phyloP scores from a whole-genome alignment of 2,888 invertebrate species.

The Rhagophthalmus giganteus region DNA sequence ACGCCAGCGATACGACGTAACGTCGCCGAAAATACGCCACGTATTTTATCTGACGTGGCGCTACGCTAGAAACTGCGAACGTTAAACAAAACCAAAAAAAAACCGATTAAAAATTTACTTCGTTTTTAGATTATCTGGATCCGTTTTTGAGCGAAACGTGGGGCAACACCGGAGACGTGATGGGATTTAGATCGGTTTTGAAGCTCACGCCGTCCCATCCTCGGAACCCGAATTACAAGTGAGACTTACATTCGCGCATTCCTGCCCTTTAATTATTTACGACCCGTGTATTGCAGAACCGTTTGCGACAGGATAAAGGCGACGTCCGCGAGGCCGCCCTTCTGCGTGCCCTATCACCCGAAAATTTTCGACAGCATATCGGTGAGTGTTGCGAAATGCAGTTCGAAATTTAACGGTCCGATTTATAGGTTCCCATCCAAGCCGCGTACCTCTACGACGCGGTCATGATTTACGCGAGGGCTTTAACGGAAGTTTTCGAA shows the following conservation, averaged over 20 bases:
- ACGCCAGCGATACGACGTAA: no score
- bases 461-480: slow-evolving; percentile 82
- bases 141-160: slow-evolving; percentile 63
- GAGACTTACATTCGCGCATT: slow-evolving; percentile 50
- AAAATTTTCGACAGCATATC: slow-evolving; percentile 72
- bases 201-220: slow-evolving; percentile 78
- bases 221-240: slow-evolving; percentile 74
- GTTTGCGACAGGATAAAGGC: slow-evolving; percentile 72
- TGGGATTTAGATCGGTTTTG: slow-evolving; percentile 78
- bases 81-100: background rate
- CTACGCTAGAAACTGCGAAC: no score
- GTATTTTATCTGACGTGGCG: no score
- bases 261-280: background rate
- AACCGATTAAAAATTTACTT: background rate
- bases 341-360: slow-evolving; percentile 78
- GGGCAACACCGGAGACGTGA: slow-evolving; percentile 62
- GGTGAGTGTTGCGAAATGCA: no score
- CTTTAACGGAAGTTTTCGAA: slow-evolving; percentile 72
- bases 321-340: slow-evolving; percentile 71
- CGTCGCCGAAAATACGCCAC: no score
- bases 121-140: slow-evolving; percentile 69
- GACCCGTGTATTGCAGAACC: slow-evolving; percentile 56
- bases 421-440: slow-evolving; percentile 71
- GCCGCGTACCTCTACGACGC: slow-evolving; percentile 87
- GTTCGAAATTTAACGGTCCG: no score